Evolutionary conservation across 2,113 vertebrate species (phyloP).

Genomic region (human (Homo sapiens)): DNA sequence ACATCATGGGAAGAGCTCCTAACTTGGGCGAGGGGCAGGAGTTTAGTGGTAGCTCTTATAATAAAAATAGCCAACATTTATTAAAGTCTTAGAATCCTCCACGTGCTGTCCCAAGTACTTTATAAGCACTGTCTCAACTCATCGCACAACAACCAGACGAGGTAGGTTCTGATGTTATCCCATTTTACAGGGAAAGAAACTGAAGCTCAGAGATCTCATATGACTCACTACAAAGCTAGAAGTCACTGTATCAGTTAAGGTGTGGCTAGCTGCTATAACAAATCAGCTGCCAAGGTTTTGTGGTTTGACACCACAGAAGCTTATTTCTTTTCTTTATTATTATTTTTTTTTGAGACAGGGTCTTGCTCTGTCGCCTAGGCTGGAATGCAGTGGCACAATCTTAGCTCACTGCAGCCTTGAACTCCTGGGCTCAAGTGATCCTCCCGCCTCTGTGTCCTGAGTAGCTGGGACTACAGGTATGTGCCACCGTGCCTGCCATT

Average conservation of each 20-base stretch:
- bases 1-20: neutral
- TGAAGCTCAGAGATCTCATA: neutral
- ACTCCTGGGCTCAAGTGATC: too few species aligned
- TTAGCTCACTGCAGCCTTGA: too few species aligned
- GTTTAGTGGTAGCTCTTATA: neutral
- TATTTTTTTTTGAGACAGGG: too few species aligned
- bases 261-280: neutral
- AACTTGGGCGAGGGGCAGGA: neutral
- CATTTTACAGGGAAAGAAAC: neutral
- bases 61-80: neutral
- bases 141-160: neutral
- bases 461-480: too few species aligned
- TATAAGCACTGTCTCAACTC: neutral
- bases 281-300: neutral
- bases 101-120: neutral
- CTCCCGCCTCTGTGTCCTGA: too few species aligned
- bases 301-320: neutral
- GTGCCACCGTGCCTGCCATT: too few species aligned
- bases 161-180: neutral
- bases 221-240: neutral
- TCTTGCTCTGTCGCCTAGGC: too few species aligned
- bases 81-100: neutral
- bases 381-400: too few species aligned
- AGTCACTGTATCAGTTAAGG: neutral
- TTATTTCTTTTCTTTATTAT: too few species aligned